These are phyloP conservation scores for Scalopus aquaticus DNA, from an alignment of 2,113 vertebrate genomes.

Conservation along the genomic window DNA sequence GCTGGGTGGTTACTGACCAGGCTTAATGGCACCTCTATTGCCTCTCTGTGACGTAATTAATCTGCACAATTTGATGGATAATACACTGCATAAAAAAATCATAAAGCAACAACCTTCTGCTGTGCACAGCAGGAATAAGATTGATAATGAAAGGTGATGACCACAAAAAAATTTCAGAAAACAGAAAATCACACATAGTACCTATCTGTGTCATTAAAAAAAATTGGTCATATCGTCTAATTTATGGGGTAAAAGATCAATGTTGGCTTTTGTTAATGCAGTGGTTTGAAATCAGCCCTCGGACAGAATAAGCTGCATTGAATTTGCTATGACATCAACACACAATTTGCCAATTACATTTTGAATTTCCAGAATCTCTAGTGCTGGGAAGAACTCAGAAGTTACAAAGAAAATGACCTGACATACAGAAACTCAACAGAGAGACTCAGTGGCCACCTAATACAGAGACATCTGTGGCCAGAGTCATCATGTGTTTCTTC, in stretches of 20 bases:
- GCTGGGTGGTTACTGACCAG: neutral
- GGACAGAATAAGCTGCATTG: constrained; percentile 53
- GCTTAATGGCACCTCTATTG: neutral
- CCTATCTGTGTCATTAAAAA: constrained; percentile 39
- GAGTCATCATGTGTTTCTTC: neutral
- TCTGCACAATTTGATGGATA: neutral
- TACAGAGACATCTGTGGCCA: neutral
- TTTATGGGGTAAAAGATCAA: constrained; percentile 63
- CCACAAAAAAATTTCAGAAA: constrained; percentile 66
- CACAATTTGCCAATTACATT: neutral
- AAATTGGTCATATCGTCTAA: neutral
- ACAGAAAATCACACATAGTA: constrained; percentile 73
- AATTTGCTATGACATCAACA: constrained; percentile 38
- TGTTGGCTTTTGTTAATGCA: constrained; percentile 57
- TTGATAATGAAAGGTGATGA: constrained; percentile 66
- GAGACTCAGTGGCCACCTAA: neutral
- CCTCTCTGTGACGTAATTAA: neutral
- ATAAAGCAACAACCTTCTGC: neutral
- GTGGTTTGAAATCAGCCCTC: constrained; percentile 70
- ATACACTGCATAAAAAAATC: neutral
- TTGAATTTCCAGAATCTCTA: neutral
- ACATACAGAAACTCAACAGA: neutral
- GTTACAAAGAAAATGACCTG: constrained; percentile 46
- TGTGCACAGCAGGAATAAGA: constrained; percentile 30
- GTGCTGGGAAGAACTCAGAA: neutral